Percentiles rank a stretch among this genome's conserved stretches.
Evolutionary conservation across 2,113 vertebrate genomes (phyloP).

Genomic region (Smithornis capensis): DNA sequence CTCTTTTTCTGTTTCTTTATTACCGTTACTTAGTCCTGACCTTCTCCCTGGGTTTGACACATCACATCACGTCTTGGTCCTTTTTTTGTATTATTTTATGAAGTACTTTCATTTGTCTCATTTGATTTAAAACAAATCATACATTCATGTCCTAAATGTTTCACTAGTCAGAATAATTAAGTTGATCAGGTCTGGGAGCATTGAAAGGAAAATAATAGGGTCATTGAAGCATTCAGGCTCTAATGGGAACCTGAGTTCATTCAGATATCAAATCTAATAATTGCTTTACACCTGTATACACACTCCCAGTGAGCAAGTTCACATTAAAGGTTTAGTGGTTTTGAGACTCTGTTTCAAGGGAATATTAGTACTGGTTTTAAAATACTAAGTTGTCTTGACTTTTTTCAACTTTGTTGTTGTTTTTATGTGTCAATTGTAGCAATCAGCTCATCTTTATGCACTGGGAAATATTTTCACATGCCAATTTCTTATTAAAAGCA

Average conservation of each 20-base stretch:
- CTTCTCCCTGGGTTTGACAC: conserved; percentile 29
- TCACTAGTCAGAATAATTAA: conserved; percentile 80
- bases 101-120: conserved; percentile 65
- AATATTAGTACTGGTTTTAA: conserved; percentile 18
- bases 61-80: conserved; percentile 5
- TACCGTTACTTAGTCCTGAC: not conserved
- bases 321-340: conserved; percentile 59
- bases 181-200: conserved; percentile 74
- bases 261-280: conserved; percentile 78
- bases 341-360: not conserved
- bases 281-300: conserved; percentile 77
- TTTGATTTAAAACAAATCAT: conserved; percentile 71
- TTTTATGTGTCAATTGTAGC: not conserved
- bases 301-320: conserved; percentile 64
- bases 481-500: not conserved
- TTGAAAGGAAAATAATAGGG: conserved; percentile 74
- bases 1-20: not conserved
- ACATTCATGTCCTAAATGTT: conserved; percentile 73
- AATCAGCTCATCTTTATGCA: not conserved
- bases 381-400: not conserved
- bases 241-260: conserved; percentile 76
- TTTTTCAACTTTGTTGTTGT: not conserved
- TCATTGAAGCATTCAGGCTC: conserved; percentile 72
- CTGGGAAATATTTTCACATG: not conserved
- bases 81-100: conserved; percentile 23